Base-by-base conservation (phyloP, 2,113 vertebrate genomes). In the Indicator indicator region DNA sequence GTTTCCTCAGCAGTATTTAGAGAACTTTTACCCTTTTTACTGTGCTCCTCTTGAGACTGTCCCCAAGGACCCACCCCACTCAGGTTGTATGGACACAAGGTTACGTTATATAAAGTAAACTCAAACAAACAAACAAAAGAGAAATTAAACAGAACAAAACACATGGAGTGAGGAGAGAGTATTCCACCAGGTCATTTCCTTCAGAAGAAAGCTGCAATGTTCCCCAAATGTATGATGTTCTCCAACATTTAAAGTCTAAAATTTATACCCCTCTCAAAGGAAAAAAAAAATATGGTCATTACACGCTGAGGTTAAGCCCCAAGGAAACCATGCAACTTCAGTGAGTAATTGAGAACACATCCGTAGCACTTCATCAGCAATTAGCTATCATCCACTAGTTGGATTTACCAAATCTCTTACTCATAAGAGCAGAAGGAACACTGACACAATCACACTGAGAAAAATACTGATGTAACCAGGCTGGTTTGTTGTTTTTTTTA, bases 341-440 rank as follows among this genome's bases (percentile, higher is more conserved):
- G 65, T 67, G 70, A 95, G 86, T 71, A 81, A 86, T 62, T 28
- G 13, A 28, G 38, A 52, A 71, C 32, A 30, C 44, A 68, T 71
- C 73, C 1, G 0, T 4, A 44, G 56, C 5, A 86, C 69, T 78
- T 64, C 11, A 5, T 78, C 76, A 90, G 80, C 83, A 69, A 79
- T 62, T 72, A 84, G 46, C 7, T 42, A 73, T 20, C 59, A 83
- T 23, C 71, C 73, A 27, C 84, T 65, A 67, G 40, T 7, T 21
- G 65, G 90, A 75, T 90, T 92, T 71, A 93, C 88, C 77, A 91
- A 88, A 90, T 71, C 69, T 81, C 86, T 93, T 93, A 92, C 50
- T 68, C 56, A 69, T n/a, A 75, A 24, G 16, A 86, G 69, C 62
- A 83, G 76, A 90, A 36, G 62, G 80, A 88, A 92, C 72, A 64